phyloP scores from a whole-genome alignment of 2,113 vertebrate species.

The Haemorhous mexicanus region DNA sequence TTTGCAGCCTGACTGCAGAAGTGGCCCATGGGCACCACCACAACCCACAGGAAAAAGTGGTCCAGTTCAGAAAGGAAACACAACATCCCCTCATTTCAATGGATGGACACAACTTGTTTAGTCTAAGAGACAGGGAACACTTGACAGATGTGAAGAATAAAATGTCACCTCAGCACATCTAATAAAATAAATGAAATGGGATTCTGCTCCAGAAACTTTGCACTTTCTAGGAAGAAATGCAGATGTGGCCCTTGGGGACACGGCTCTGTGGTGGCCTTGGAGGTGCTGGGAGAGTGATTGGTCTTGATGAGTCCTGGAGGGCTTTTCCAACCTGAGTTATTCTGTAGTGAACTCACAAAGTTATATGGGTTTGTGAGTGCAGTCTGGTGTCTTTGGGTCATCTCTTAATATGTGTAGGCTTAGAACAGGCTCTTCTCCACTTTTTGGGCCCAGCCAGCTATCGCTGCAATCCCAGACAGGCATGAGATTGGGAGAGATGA shows the following conservation, averaged over 20 bases:
- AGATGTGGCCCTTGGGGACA: background rate
- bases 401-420: rapidly evolving
- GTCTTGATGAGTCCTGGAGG: background rate
- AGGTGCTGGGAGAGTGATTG: too few relatives aligned
- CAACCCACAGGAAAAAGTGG: background rate
- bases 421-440: background rate
- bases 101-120: background rate
- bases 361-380: background rate
- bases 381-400: background rate
- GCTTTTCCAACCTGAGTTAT: background rate
- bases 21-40: background rate
- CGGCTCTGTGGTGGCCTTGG: background rate
- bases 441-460: background rate
- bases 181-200: background rate
- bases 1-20: background rate
- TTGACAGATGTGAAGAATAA: background rate
- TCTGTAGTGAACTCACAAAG: too few relatives aligned
- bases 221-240: background rate
- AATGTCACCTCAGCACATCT: background rate
- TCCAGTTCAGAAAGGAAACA: background rate
- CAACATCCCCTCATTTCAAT: background rate
- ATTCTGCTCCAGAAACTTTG: background rate
- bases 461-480: background rate
- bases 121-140: background rate
- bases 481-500: background rate